Base-by-base conservation (phyloP, 2,113 vertebrate genomes). In the Pungitius pungitius region DNA sequence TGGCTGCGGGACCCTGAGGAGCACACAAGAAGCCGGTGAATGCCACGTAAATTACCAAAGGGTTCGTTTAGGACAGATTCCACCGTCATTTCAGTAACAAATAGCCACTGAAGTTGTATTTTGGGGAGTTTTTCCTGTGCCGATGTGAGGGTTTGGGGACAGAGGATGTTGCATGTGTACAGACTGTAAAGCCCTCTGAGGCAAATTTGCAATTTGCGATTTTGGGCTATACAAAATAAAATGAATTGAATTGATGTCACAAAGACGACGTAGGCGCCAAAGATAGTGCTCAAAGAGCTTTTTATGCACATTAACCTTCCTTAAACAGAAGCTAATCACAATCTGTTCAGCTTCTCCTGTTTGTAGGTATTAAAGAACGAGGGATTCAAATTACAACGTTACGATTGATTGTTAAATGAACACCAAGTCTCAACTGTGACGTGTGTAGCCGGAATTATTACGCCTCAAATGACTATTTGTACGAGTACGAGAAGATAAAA, bases 1-100 rank as follows among this genome's bases (percentile, higher is more conserved):
- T 42, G 55, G 55, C 59, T 66, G 66, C 1, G 0, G 45, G 43
- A 61, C 37, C 80, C 84, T 88, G 24, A 12, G 55, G 72, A 3
- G 39, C 1, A 82, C 15, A 82, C 5, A 71, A 64, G 62, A 30
- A 68, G 3, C 1, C 0, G 43, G 35, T 64, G 33, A 76, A 57
- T 63, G 42, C 11, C 6, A 40, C 54, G 17, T 15, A 43, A 49
- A 61, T 18, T 35, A 58, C 27, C 24, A 30, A 39, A 8, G 37
- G 37, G 10, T 39, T 30, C 5, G 30, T 3, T 30, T 30, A 30
- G 30, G 30, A 30, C 30, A 2, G 30, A 3, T 30, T 3, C 2
- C 30, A 30, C 30, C 30, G 30, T 30, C 30, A 30, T 30, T 30
- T 30, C 30, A 30, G 5, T 30, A 30, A 30, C 30, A 30, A 30